These are phyloP conservation scores for Andricus curvator DNA, from an alignment of 2,888 invertebrate genomes.

Conservation along the genomic window DNA sequence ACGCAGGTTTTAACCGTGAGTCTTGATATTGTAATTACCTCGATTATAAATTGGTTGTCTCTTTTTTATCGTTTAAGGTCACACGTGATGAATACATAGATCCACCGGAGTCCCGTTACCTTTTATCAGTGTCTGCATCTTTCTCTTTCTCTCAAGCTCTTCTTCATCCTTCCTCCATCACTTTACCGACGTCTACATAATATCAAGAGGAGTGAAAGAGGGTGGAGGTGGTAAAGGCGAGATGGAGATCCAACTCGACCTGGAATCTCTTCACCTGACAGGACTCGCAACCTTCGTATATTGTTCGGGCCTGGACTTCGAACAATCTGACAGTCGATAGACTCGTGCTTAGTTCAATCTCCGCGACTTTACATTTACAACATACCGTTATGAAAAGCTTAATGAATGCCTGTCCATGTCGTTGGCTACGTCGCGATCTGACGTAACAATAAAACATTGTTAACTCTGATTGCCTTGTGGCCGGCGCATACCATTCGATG, in stretches of 20 bases:
- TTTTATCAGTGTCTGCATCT: constrained; percentile 53
- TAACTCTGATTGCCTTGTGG: constrained; percentile 74
- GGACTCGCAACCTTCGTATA: constrained; percentile 53
- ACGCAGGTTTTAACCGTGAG: background rate
- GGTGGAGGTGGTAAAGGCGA: constrained; percentile 50
- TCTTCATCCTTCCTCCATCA: constrained; percentile 17
- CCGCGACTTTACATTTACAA: constrained; percentile 63
- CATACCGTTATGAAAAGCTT: constrained; percentile 76
- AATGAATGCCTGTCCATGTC: constrained; percentile 72
- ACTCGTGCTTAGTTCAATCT: constrained; percentile 49
- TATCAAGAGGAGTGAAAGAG: constrained; percentile 21
- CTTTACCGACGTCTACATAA: background rate
- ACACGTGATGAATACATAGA: constrained; percentile 73
- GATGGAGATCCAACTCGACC: constrained; percentile 55
- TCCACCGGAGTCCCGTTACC: constrained; percentile 70
- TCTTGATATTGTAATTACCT: constrained; percentile 76
- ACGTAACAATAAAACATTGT: constrained; percentile 78
- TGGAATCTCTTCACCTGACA: constrained; percentile 54
- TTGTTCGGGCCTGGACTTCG: constrained; percentile 52
- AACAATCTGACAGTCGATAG: constrained; percentile 64
- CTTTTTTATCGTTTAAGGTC: constrained; percentile 71
- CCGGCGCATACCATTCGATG: constrained; percentile 55
- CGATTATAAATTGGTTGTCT: constrained; percentile 75
- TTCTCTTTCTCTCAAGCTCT: constrained; percentile 41
- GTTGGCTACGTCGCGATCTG: constrained; percentile 66